These are phyloP conservation scores for Sisor rabdophorus DNA, from an alignment of 2,113 vertebrate species.

Conservation along the genomic window DNA sequence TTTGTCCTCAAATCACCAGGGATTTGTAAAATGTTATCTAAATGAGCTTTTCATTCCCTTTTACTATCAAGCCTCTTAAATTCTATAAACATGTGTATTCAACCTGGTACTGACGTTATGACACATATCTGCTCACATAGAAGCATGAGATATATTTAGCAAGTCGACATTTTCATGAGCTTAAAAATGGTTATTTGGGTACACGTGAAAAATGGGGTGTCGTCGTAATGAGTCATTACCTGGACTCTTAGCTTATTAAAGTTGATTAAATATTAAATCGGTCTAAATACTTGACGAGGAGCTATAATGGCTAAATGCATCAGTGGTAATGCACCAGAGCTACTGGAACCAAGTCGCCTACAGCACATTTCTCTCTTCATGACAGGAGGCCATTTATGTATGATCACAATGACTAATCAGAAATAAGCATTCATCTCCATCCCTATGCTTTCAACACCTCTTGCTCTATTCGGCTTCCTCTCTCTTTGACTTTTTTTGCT, in stretches of 20 bases:
- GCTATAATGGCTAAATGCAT: conserved; percentile 43
- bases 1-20: neutral
- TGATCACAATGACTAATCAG: conserved; percentile 46
- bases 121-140: conserved; percentile 23
- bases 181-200: conserved; percentile 46
- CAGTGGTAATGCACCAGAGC: conserved; percentile 22
- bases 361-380: conserved; percentile 31
- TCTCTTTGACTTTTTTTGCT: conserved; percentile 34
- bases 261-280: conserved; percentile 48
- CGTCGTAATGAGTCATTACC: conserved; percentile 47
- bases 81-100: neutral
- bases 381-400: conserved; percentile 44
- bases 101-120: conserved; percentile 22
- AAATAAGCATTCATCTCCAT: conserved; percentile 42
- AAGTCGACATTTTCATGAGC: conserved; percentile 23
- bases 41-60: neutral
- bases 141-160: conserved; percentile 39
- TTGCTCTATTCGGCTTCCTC: conserved; percentile 12
- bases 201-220: conserved; percentile 44
- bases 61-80: too few species aligned
- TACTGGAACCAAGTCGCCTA: conserved; percentile 36
- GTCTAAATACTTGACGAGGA: conserved; percentile 47
- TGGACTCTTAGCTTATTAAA: conserved; percentile 45
- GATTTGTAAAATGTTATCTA: neutral
- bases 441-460: conserved; percentile 9